Evolutionary conservation across 2,113 vertebrate species (phyloP), one percentile per base, ranked within the genome.

Genomic region (Tychaedon coryphoeus): DNA sequence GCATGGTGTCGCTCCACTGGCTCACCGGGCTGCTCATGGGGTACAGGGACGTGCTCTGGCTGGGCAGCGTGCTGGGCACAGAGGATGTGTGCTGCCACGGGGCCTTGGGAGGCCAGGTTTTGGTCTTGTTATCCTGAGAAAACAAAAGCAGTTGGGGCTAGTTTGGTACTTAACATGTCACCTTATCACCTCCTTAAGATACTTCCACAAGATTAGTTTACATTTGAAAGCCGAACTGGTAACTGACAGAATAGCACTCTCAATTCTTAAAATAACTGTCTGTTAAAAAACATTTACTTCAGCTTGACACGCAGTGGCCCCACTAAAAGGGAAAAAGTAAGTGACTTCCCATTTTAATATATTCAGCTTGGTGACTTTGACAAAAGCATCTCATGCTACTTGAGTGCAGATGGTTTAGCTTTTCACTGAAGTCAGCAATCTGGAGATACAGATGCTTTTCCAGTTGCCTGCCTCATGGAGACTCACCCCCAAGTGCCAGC

Each of bases 71-170:
- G 97, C 97, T 98, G 4, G 98, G 94, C 91, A 98, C 97, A 1
- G 98, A 98, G 40, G 97, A 95, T 1, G 98, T 97, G 95, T 99
- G 99, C 95, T 99, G 99, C 99, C 99, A 99, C 3, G 99, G 99
- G 8, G 99, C 99, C 97, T 99, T 99, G 8, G 99, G 99, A 33
- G 99, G 99, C 99, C 99, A 99, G 2, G 99, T 99, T 98, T 99
- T 99, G 96, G 99, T 99, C 98, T 99, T 99, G 92, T 98, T 99
- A 78, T 99, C 99, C 99, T 99, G 98, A 60, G 25, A 34, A 97
- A 70, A 96, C 47, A 91, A 7, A 45, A 53, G 6, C 1, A 1
- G 5, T 50, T 50, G 43, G 16, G 3, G 6, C 18, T 47, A 18
- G 22, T 45, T 43, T n/a, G 40, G 17, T 13, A 23, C 11, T 48